Base-by-base conservation (phyloP, 2,888 invertebrate species). In the Sarcophaga variegata region DNA sequence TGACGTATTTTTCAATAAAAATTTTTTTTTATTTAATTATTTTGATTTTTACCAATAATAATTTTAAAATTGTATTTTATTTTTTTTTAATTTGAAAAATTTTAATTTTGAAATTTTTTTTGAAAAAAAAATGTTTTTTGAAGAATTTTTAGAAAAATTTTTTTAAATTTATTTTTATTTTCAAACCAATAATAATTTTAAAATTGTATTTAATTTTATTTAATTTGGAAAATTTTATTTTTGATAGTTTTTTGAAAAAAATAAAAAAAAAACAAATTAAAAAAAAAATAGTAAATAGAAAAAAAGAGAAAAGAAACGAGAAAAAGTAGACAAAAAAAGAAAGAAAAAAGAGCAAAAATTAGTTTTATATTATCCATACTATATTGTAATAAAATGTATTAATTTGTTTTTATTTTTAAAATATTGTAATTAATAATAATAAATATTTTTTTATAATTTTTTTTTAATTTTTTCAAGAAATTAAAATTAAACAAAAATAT, bases 261-360 rank as follows among this genome's bases (percentile, higher is more conserved):
- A 60, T 72, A 22, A 80, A 91, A 71, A 69, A 87, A 85, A 91
- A 90, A 90, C 91, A 91, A 86, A 81, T 49, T 76, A 91, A 90
- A 91, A 91, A 72, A 90, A 90, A 90, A 74, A 20, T 20, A 20
- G 20, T 20, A 20, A 81, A 82, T 82, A 91, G 90, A 91, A 90
- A 91, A 90, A 90, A 90, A 90, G 20, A 17, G 62, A 22, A 78
- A 91, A 81, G 78, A 88, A 88, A 91, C 90, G 90, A 91, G 91
- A 87, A 85, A 78, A 87, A 91, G 91, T 91, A 81, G 91, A 91
- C 37, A 37, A 91, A 84, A 86, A 88, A 88, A 91, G 90, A 91
- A 91, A 91, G 90, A 91, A 90, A 91, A 91, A 91, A 91, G 91
- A 90, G 90, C 90, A 90, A 90, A 91, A 92, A 92, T 92, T 92